Evolutionary conservation across 1,140 invertebrate species (phyloP), one percentile per base, ranked within the genome.

Genomic region (Ylistrum balloti): DNA sequence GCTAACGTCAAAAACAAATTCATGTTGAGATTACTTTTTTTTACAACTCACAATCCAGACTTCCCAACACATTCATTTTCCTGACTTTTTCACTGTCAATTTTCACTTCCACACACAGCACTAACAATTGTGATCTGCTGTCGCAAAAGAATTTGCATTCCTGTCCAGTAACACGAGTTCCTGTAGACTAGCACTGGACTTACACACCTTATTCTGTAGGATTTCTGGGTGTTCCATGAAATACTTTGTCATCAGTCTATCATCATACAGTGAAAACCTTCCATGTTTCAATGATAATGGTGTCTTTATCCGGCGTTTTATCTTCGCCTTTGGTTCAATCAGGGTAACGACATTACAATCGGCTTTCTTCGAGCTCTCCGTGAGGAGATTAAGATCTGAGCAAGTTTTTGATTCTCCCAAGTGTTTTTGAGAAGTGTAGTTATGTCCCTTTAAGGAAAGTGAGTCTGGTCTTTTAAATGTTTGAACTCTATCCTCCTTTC

Each of bases 191-290:
- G 89, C 86, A 85, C 93, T 93, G 20, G 92, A 90, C 48, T 92
- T 93, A 33, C 48, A 90, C 38, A 20, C 33, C 11, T 22, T 89
- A 88, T 38, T 45, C 86, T 33, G 33, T 74, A 45, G 22, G 33
- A 20, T 38, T 88, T 89, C 85, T 28, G 90, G 56, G 38, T 74
- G 32, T 20, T 93, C 89, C 86, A 86, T 33, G 17, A 90, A 74
- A 88, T 88, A 90, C 28, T 93, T 90, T n/a, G 91, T 91, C 98
- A 98, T 98, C 96, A 98, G 98, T 38, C 98, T 96, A 94, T 98
- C 98, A 94, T 98, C 98, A 94, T 98, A 98, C 3, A 98, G 95
- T 22, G 98, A 98, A 92, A 98, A 97, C 90, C 98, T 97, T 17
- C 96, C 96, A 0, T 97, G 97, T 9, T 98, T 98, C 0, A 98